Base-by-base conservation (phyloP, 64 coral and sea anemone species). In the Astreopora myriophthalma region DNA sequence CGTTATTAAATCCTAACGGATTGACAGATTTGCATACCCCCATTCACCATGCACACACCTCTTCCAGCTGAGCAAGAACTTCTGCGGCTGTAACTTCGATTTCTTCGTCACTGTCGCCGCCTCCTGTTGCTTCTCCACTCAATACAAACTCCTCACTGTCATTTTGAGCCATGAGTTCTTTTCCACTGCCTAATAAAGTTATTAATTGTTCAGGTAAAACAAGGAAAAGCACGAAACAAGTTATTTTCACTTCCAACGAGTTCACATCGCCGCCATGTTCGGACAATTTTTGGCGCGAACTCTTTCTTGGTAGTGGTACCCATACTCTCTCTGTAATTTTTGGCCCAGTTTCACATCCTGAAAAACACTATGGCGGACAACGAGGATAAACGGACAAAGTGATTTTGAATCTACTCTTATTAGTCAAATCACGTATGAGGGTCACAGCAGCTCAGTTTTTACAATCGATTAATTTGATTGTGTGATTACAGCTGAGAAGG, bases 71-170 rank as follows among this genome's bases (percentile, higher is more conserved):
- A 49, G 86, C 91, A 3, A 99, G 74, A 12, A 99, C 97, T 71
- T 99, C 97, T 19, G 97, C 94, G 20, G 97, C 97, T 22, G 97
- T 99, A 1, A 99, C 88, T 29, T 99, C 97, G 55, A 96, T 93
- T 94, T 96, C 97, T 66, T 98, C 96, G 19, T 99, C 94, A 30
- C 91, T 93, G 34, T 98, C 93, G 37, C 44, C 90, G 30, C 76
- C 88, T 33, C 46, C 32, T 36, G 61, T 79, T 17, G 86, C 34
- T 24, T 22, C 81, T 49, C 66, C 57, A 75, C 90, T 88, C 38
- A 91, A 31, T 48, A 81, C 55, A 61, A 86, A 84, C 29, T 79
- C 75, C 12, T 80, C 73, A 39, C 58, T 68, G 72, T 90, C 36
- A 63, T 19, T 34, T 48, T 95, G 82, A 91, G 89, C 89, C 94